Conservation (phyloP, 2,113 vertebrate genomes). For the Megaceryle torquata region DNA sequence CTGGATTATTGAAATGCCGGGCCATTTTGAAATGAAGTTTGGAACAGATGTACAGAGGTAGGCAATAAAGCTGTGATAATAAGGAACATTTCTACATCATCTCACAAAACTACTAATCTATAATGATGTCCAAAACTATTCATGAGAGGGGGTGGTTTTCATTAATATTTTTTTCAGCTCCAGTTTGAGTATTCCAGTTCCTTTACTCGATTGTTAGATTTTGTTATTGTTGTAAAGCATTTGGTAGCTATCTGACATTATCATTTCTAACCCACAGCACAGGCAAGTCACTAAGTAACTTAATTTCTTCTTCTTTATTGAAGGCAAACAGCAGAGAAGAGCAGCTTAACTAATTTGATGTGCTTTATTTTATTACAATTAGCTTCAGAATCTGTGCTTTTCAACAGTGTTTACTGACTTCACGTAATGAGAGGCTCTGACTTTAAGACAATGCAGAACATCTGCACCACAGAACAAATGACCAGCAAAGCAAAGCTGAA, state of each 20-base stretch:
- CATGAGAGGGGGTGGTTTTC: conserved; percentile 43
- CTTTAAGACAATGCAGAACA: background rate
- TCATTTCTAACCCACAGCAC: background rate
- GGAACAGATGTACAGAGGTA: conserved; percentile 80
- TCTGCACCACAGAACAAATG: background rate
- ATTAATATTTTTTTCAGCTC: conserved; percentile 42
- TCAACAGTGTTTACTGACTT: background rate
- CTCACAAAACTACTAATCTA: conserved; percentile 75
- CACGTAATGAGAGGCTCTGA: fast-evolving
- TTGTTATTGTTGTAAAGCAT: conserved; percentile 29
- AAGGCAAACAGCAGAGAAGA: background rate
- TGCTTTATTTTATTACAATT: background rate
- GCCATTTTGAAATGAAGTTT: conserved; percentile 76
- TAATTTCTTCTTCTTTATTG: background rate
- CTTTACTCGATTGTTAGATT: background rate
- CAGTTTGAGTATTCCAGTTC: background rate
- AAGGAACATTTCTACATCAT: conserved; percentile 79
- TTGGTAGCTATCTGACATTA: background rate
- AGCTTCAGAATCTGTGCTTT: background rate
- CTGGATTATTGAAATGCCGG: conserved; percentile 77
- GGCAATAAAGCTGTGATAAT: conserved; percentile 81
- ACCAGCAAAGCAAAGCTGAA: background rate
- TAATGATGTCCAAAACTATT: conserved; percentile 69
- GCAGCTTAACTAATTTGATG: background rate
- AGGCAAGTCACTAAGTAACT: background rate